A percentile compares a stretch with the other conserved stretches of the same genome.
phyloP scores from a whole-genome alignment of 2,113 vertebrate species.

The Loxodonta africana region DNA sequence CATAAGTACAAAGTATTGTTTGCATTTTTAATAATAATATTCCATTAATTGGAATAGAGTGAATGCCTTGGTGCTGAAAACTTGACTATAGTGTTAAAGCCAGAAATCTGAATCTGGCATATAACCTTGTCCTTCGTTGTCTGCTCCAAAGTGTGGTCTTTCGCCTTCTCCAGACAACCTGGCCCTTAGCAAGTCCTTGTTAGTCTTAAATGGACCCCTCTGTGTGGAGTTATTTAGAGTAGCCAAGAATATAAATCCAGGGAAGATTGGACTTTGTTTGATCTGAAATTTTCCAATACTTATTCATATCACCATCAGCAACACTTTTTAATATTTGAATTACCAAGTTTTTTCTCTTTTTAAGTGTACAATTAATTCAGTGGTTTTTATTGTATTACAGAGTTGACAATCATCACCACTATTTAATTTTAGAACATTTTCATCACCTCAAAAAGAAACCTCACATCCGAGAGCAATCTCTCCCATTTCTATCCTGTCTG shows the following conservation, averaged over 20 bases:
- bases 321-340: not conserved
- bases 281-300: not conserved
- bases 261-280: not conserved
- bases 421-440: no score
- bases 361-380: no score
- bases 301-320: not conserved
- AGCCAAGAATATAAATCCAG: not conserved
- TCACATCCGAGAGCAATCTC: no score
- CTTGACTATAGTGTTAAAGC: constrained; percentile 36
- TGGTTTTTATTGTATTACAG: no score
- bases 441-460: no score
- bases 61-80: not conserved
- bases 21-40: not conserved
- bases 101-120: not conserved
- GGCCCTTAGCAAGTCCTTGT: not conserved
- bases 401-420: no score
- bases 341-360: not conserved
- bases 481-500: no score
- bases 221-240: not conserved
- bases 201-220: not conserved
- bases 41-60: constrained; percentile 55
- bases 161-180: not conserved
- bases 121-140: not conserved
- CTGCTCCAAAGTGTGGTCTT: not conserved
- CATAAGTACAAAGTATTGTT: not conserved